phyloP scores from a whole-genome alignment of 2,113 vertebrate genomes.

The Scomber colias region DNA sequence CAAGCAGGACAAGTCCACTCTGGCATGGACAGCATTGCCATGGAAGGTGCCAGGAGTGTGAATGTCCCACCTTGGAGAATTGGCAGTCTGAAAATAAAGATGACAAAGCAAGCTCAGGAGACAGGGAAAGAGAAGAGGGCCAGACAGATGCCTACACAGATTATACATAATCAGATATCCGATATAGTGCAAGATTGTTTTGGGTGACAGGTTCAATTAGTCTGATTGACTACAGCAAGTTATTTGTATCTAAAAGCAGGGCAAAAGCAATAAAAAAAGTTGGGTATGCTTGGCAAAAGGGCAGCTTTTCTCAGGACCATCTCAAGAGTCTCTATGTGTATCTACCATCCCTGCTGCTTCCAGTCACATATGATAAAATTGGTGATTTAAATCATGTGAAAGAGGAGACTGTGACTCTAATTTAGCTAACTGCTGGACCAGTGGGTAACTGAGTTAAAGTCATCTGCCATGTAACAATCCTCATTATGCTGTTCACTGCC shows the following conservation, averaged over 20 bases:
- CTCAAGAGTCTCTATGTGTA: background rate
- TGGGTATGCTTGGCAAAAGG: background rate
- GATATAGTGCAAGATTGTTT: background rate
- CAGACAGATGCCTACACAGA: too few relatives aligned
- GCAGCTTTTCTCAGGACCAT: background rate
- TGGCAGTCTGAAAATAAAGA: constrained; percentile 87
- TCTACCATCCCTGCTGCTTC: background rate
- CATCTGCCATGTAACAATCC: constrained; percentile 13
- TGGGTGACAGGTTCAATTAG: background rate
- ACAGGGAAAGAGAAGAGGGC: background rate
- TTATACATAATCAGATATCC: background rate
- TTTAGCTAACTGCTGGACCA: constrained; percentile 13
- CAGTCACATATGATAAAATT: constrained; percentile 3
- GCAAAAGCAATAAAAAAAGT: background rate
- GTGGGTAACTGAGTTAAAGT: constrained; percentile 51
- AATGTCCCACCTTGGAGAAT: constrained; percentile 97
- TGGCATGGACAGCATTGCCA: constrained; percentile 95
- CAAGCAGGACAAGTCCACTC: constrained; percentile 94
- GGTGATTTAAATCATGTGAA: constrained; percentile 65
- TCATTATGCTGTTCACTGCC: background rate
- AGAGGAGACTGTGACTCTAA: constrained; percentile 7
- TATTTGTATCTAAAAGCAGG: too few relatives aligned
- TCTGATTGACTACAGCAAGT: background rate
- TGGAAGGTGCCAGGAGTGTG: constrained; percentile 89
- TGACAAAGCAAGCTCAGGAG: background rate